Evolutionary conservation across 2,797 vertebrate genomes (phyloP).

Genomic region (Agapornis canus): DNA sequence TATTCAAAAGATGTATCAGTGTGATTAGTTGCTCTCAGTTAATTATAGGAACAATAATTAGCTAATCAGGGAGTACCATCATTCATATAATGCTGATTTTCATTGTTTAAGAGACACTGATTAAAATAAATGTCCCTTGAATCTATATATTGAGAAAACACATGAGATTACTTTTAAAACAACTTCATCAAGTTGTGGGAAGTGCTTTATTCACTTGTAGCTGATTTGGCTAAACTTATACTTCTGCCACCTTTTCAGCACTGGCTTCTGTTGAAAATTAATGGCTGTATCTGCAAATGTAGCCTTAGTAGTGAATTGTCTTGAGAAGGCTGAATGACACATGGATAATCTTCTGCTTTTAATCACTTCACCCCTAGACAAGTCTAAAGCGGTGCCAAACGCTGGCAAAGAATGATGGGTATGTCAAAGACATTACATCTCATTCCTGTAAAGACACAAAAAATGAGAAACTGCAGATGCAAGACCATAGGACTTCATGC

Average conservation of each 20-base stretch:
- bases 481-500: background rate
- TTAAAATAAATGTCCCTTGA: background rate
- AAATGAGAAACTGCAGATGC: background rate
- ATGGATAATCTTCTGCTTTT: background rate
- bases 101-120: background rate
- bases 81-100: conserved; percentile 16
- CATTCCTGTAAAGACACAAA: background rate
- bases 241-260: background rate
- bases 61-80: background rate
- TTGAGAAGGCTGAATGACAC: background rate
- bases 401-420: background rate
- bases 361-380: background rate
- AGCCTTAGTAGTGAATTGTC: background rate
- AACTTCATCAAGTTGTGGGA: background rate
- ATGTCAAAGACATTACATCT: background rate
- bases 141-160: background rate
- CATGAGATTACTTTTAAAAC: background rate
- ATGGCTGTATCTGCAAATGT: background rate
- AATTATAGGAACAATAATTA: conserved; percentile 55
- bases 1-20: conserved; percentile 21
- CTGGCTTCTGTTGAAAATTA: background rate
- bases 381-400: background rate
- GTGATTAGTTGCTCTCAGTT: conserved; percentile 39
- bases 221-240: background rate
- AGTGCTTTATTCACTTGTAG: background rate